Percentiles rank a stretch among this genome's conserved stretches.
These are phyloP conservation scores for Ceyx cyanopectus DNA, from an alignment of 2,113 vertebrate genomes.

Conservation along the genomic window DNA sequence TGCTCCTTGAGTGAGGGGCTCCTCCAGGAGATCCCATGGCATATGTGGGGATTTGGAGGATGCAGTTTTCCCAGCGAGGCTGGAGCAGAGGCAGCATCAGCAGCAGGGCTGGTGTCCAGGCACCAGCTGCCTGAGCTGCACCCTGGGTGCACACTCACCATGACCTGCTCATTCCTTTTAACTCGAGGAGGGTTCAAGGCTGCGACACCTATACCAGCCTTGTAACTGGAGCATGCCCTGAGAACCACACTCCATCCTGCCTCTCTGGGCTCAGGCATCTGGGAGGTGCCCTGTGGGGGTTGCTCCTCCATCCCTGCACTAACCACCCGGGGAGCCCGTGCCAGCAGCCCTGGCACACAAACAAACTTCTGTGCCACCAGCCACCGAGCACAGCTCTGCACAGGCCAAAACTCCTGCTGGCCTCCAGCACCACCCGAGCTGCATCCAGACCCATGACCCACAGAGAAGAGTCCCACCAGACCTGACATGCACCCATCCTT, in stretches of 20 bases:
- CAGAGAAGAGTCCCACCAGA: background rate
- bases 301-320: background rate
- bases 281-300: background rate
- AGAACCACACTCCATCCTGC: fast-evolving
- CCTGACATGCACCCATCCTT: background rate
- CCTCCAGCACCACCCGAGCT: no score
- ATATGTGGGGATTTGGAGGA: fast-evolving
- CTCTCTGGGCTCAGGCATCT: fast-evolving
- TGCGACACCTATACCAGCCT: no score
- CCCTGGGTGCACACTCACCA: background rate
- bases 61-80: background rate
- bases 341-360: background rate
- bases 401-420: background rate
- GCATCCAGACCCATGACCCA: fast-evolving
- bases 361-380: background rate
- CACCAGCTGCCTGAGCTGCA: background rate
- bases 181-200: background rate
- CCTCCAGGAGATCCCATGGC: background rate
- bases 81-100: background rate
- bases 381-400: background rate
- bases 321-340: background rate
- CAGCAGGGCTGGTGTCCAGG: background rate
- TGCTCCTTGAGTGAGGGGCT: fast-evolving
- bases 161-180: background rate
- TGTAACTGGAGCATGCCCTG: no score